Evolutionary conservation across 1,140 invertebrate species (phyloP), one percentile per base, ranked within the genome.

Genomic region (Sitobion miscanthi): DNA sequence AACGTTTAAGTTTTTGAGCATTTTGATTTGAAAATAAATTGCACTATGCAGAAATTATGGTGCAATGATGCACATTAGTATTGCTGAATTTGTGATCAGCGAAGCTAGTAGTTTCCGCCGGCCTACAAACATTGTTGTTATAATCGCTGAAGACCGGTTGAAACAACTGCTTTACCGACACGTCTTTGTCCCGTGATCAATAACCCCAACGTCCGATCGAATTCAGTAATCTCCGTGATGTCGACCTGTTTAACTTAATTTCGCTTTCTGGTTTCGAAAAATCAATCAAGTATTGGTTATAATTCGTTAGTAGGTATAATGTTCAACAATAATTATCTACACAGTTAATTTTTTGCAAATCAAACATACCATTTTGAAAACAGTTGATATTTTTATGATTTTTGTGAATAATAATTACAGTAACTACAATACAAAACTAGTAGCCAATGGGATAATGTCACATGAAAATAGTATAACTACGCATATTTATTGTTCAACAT

Each of bases 131-230:
- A 95, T 95, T 95, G 95, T 77, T 17, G 30, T 91, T 94, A 95
- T 96, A 95, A 95, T 96, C 97, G 97, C 97, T 98, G 97, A 97
- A 98, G 97, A 97, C 97, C 97, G 97, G 98, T 97, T 97, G 97
- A 98, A 98, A 98, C 97, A 97, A 97, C 97, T 98, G 82, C 94
- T 90, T 94, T 83, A 42, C 90, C 11, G 38, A 91, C 62, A 91
- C 90, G n/a, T 87, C 6, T 52, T 83, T 85, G 9, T 82, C 35
- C 38, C 77, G 62, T 85, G 38, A 77, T 92, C 57, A 87, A 87
- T 49, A 49, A 87, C 25, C 47, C 47, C n/a, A 38, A 57, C 89
- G 38, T 45, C 42, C 25, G 57, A 62, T 21, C 25, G 25, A 69
- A n/a, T 69, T 89, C 87, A n/a, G n/a, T 91, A 2, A 83, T 57